Base-by-base conservation (phyloP, 2,113 vertebrate species). In the Jaculus jaculus region DNA sequence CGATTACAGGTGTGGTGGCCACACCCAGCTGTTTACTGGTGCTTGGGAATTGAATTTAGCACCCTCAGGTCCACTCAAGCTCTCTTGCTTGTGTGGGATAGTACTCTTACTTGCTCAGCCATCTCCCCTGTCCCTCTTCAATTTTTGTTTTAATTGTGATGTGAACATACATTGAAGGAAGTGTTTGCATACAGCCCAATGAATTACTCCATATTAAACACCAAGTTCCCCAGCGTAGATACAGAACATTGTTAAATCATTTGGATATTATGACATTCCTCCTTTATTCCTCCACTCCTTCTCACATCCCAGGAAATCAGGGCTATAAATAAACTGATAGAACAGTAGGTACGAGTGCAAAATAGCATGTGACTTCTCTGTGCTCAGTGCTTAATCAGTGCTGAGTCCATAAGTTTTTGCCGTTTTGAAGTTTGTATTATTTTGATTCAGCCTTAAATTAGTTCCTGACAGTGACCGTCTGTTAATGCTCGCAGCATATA, bases 381-480 rank as follows among this genome's bases (percentile, higher is more conserved):
- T 90, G 37, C 26, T 34, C 47, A 54, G 5, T 72, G 16, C 63
- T 69, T 74, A 89, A 78, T 83, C 69, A 74, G 63, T 69, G 21
- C 87, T 13, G 0, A 26, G 83, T 86, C 39, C 81, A 7, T 72
- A 83, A 78, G 51, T 34, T 78, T 92, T 80, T 91, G 89, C 91
- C 51, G 85, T 86, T 95, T n/a, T 75, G 78, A 96, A 89, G 30
- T 94, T 95, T 90, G n/a, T 80, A 7, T 89, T 89, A 66, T 66
- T 85, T 97, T 93, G 93, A 74, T 94, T 96, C 61, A 37, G 26
- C 32, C 96, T 96, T 96, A 84, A 94, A 73, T 96, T 89, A 61
- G 42, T 91, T 95, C 47, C 11, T 37, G 83, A 47, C 6, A 42
- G 83, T 90, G 20, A 86, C 63, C 80, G 1, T 93, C 86, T 73